Percentiles rank a stretch among this genome's conserved stretches.
Evolutionary conservation across 2,888 invertebrate genomes (phyloP).

Genomic region (Anarsia innoxiella): DNA sequence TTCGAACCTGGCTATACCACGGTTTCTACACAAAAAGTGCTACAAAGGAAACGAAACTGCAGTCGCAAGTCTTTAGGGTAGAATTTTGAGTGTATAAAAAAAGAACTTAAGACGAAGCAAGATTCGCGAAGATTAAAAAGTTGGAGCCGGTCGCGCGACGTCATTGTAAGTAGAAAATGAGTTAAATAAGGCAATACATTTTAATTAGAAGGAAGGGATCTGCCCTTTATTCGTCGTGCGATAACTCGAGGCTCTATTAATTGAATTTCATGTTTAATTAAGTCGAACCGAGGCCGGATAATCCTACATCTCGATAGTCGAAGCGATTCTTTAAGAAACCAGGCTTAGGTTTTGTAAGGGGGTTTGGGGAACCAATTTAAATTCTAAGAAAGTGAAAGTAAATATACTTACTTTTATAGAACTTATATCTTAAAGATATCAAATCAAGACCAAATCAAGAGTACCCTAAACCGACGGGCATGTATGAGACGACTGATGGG

Average conservation of each 20-base stretch:
- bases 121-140: slow-evolving; percentile 70
- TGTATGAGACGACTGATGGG: too few relatives aligned
- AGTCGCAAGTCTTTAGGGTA: too few relatives aligned
- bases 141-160: slow-evolving; percentile 70
- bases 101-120: slow-evolving; percentile 49
- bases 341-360: slow-evolving; percentile 4
- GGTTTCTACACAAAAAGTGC: slow-evolving; percentile 40
- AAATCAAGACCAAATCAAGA: too few relatives aligned
- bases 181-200: slow-evolving; percentile 76
- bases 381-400: too few relatives aligned
- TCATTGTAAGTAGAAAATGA: slow-evolving; percentile 75
- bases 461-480: too few relatives aligned
- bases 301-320: slow-evolving; percentile 30
- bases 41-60: too few relatives aligned
- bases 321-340: slow-evolving; percentile 3
- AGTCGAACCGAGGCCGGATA: slow-evolving; percentile 59
- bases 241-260: slow-evolving; percentile 71
- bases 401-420: too few relatives aligned
- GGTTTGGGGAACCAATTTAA: too few relatives aligned
- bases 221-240: slow-evolving; percentile 69
- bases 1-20: slow-evolving; percentile 51
- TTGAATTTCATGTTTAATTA: slow-evolving; percentile 76
- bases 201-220: slow-evolving; percentile 72
- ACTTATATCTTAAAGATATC: too few relatives aligned
- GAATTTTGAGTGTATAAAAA: too few relatives aligned